These are phyloP conservation scores for Cromileptes altivelis DNA, from an alignment of 2,113 vertebrate species.

Conservation along the genomic window DNA sequence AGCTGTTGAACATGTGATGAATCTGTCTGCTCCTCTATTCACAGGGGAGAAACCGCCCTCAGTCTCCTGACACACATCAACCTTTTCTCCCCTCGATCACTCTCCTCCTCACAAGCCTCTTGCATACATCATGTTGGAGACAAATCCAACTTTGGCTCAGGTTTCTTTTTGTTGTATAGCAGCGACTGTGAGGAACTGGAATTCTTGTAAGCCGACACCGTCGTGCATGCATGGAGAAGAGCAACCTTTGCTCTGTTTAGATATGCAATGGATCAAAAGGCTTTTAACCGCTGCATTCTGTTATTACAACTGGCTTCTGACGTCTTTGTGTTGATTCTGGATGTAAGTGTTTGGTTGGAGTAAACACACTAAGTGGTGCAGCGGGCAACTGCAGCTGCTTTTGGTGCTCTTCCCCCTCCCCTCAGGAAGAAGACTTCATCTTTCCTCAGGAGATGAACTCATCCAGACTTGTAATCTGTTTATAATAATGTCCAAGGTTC, in stretches of 20 bases:
- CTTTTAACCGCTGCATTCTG: conserved; percentile 30
- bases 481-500: background rate
- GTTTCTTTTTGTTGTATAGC: conserved; percentile 56
- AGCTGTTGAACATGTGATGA: conserved; percentile 72
- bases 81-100: conserved; percentile 66
- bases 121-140: conserved; percentile 36
- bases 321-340: conserved; percentile 25
- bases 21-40: conserved; percentile 24
- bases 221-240: conserved; percentile 28
- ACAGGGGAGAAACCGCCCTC: conserved; percentile 26
- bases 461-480: conserved; percentile 9
- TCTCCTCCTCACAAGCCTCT: conserved; percentile 63
- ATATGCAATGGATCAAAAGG: conserved; percentile 11
- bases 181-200: conserved; percentile 32
- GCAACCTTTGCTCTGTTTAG: conserved; percentile 53
- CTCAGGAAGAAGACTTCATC: background rate
- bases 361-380: conserved; percentile 27
- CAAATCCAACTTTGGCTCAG: conserved; percentile 41
- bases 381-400: conserved; percentile 39
- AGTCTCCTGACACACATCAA: conserved; percentile 45
- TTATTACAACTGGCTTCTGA: conserved; percentile 36
- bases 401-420: background rate
- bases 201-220: conserved; percentile 50
- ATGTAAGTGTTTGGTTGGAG: conserved; percentile 28
- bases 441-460: background rate